A percentile compares a stretch with the other conserved stretches of the same genome.
phyloP scores from a whole-genome alignment of 2,113 vertebrate genomes.

The Lutjanus erythropterus region DNA sequence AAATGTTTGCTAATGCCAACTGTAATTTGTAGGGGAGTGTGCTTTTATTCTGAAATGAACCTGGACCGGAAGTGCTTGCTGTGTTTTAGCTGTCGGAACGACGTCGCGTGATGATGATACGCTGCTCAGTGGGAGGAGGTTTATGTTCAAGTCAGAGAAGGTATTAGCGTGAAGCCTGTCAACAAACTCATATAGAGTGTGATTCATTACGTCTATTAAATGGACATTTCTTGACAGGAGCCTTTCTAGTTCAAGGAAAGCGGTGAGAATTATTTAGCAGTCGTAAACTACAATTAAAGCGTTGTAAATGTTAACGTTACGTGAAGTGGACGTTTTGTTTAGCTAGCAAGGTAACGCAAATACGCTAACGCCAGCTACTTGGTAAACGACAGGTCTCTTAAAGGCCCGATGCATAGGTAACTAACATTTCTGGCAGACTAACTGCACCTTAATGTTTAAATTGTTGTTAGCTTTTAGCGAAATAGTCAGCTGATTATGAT shows the following conservation, averaged over 20 bases:
- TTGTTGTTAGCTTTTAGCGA: neutral
- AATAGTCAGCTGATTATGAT: neutral
- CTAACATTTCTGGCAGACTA: neutral
- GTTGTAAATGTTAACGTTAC: slow-evolving; percentile 33
- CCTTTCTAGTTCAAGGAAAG: slow-evolving; percentile 12
- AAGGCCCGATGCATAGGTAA: slow-evolving; percentile 43
- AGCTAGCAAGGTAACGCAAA: slow-evolving; percentile 72
- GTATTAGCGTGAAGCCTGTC: slow-evolving; percentile 67
- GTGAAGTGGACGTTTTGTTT: slow-evolving; percentile 68
- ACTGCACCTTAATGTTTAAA: neutral
- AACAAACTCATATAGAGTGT: slow-evolving; percentile 68
- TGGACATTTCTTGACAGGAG: slow-evolving; percentile 67
- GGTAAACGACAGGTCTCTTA: slow-evolving; percentile 46
- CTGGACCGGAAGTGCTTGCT: slow-evolving; percentile 41
- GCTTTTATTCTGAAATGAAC: slow-evolving; percentile 57
- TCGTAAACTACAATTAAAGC: neutral
- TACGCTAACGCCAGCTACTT: slow-evolving; percentile 64
- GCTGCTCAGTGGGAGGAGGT: slow-evolving; percentile 54
- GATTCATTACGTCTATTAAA: slow-evolving; percentile 48
- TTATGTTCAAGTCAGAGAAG: slow-evolving; percentile 62
- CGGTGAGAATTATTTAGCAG: slow-evolving; percentile 43
- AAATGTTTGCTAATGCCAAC: neutral
- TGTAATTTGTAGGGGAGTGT: neutral
- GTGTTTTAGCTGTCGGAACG: slow-evolving; percentile 31
- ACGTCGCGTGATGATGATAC: slow-evolving; percentile 51